Percentiles rank a stretch among this genome's conserved stretches.
Evolutionary conservation across 2,888 invertebrate species (phyloP).

Genomic region (Hirtodrosophila trivittata): DNA sequence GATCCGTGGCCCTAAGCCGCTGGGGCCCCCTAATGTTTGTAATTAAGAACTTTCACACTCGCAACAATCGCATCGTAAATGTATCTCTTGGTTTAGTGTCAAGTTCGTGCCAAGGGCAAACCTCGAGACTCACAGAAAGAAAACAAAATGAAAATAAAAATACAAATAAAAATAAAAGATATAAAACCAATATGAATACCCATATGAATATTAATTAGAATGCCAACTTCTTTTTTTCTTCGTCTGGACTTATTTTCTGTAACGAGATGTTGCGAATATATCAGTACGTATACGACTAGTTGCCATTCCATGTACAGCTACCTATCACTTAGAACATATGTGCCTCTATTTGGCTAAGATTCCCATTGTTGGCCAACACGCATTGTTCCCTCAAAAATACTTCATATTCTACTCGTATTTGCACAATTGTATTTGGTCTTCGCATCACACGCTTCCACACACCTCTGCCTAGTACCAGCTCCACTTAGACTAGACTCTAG

Average conservation of each 20-base stretch:
- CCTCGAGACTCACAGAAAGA: conserved; percentile 16
- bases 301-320: background rate
- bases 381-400: too few species aligned
- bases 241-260: background rate
- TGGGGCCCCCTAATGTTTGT: conserved; percentile 81
- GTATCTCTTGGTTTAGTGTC: conserved; percentile 75
- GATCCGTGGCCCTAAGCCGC: conserved; percentile 70
- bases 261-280: conserved; percentile 29
- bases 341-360: conserved; percentile 30
- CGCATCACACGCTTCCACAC: conserved; percentile 17
- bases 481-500: background rate
- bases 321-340: conserved; percentile 19
- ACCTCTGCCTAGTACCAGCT: conserved; percentile 30
- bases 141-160: conserved; percentile 6
- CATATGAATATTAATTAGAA: conserved; percentile 66
- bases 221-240: conserved; percentile 21
- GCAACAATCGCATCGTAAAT: conserved; percentile 82
- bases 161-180: background rate
- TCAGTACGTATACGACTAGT: background rate
- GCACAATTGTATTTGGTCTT: conserved; percentile 62
- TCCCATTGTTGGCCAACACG: conserved; percentile 11
- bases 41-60: conserved; percentile 84
- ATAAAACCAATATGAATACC: conserved; percentile 15
- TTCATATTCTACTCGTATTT: too few species aligned
- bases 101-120: conserved; percentile 72